Evolutionary conservation across 2,888 invertebrate genomes (phyloP).

Genomic region (Drosophila rellima): DNA sequence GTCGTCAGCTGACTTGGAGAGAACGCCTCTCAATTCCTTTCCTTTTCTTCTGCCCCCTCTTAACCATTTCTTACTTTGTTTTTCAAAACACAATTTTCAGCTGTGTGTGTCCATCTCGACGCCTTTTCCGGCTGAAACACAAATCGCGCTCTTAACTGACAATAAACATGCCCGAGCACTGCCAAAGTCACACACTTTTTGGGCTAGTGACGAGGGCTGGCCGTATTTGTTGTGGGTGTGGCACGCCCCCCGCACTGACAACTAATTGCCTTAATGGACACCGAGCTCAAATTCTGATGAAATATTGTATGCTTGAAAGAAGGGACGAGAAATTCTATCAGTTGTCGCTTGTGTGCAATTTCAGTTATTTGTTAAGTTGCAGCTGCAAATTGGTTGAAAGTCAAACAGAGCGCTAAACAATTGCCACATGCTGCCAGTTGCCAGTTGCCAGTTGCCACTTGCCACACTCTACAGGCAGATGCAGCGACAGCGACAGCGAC

Average conservation of each 20-base stretch:
- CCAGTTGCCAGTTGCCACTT: slow-evolving; percentile 17
- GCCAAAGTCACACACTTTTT: slow-evolving; percentile 13
- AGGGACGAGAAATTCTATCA: not conserved
- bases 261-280: slow-evolving; percentile 36
- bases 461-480: slow-evolving; percentile 2
- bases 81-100: slow-evolving; percentile 14
- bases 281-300: slow-evolving; percentile 1
- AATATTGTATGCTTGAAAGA: not conserved
- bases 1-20: slow-evolving; percentile 40
- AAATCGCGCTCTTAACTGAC: slow-evolving; percentile 24
- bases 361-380: slow-evolving; percentile 13
- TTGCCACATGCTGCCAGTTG: slow-evolving; percentile 24
- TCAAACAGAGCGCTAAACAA: slow-evolving; percentile 42
- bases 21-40: slow-evolving; percentile 7
- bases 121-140: slow-evolving; percentile 20
- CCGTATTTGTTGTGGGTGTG: slow-evolving; percentile 29
- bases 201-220: slow-evolving; percentile 5
- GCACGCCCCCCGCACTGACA: slow-evolving; percentile 14
- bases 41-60: not conserved
- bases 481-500: slow-evolving; percentile 2
- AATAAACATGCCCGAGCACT: slow-evolving; percentile 13
- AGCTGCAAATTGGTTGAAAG: slow-evolving; percentile 57
- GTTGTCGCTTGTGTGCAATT: slow-evolving; percentile 2
- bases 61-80: not conserved
- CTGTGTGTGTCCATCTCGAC: slow-evolving; percentile 28